phyloP scores from a whole-genome alignment of 2,888 invertebrate genomes.

The Seira sanloemensis region DNA sequence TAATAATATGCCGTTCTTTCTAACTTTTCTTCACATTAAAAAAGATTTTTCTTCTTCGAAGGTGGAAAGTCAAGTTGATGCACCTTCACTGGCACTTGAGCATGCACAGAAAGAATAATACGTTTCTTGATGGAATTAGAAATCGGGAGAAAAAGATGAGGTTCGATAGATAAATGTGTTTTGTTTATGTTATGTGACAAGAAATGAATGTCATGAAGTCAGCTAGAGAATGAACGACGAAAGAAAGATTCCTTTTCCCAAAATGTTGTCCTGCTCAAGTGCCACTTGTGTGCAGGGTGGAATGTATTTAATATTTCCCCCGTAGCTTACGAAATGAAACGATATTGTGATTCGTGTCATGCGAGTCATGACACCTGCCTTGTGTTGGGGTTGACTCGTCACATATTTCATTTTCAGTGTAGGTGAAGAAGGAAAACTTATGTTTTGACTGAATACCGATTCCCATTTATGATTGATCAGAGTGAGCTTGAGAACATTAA shows the following conservation, averaged over 20 bases:
- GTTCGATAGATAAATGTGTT: slow-evolving; percentile 44
- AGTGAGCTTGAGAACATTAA: too few species aligned
- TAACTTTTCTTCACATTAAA: neutral
- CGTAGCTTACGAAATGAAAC: neutral
- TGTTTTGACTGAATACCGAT: neutral
- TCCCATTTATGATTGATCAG: too few species aligned
- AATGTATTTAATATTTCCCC: too few species aligned
- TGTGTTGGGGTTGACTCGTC: slow-evolving; percentile 28
- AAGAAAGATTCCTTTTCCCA: slow-evolving; percentile 45
- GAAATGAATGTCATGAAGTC: slow-evolving; percentile 59
- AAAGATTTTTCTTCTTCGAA: neutral
- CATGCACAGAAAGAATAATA: slow-evolving; percentile 44
- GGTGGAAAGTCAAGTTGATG: slow-evolving; percentile 37
- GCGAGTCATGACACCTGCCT: slow-evolving; percentile 50
- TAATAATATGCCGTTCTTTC: neutral
- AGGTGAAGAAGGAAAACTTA: neutral
- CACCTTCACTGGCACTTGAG: slow-evolving; percentile 53
- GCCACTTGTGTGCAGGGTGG: slow-evolving; percentile 10
- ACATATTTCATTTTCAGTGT: neutral
- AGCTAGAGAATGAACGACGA: neutral
- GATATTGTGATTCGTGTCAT: slow-evolving; percentile 29
- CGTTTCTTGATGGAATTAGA: slow-evolving; percentile 8
- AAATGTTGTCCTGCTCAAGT: slow-evolving; percentile 54
- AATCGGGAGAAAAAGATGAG: slow-evolving; percentile 20
- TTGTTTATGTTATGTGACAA: slow-evolving; percentile 61